phyloP scores from a whole-genome alignment of 2,113 vertebrate genomes.

The Ivindomyrus marchei region DNA sequence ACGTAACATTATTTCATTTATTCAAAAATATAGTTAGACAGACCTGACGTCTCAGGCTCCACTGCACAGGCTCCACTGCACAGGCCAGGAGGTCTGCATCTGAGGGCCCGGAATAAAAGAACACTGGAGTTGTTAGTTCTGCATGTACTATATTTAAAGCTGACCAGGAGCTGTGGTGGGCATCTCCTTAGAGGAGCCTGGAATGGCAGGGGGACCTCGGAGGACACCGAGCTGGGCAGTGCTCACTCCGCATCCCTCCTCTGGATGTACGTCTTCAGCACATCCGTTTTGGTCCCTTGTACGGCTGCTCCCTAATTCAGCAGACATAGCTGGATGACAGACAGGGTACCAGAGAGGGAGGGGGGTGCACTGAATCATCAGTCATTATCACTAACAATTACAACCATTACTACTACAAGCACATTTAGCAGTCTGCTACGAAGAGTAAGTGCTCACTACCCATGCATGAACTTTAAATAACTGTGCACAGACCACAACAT shows the following conservation, averaged over 20 bases:
- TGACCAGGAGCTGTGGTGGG: neutral
- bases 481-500: too few relatives aligned
- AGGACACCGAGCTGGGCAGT: neutral
- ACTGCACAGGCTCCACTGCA: too few relatives aligned
- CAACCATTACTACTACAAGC: too few relatives aligned
- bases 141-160: neutral
- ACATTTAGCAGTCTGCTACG: too few relatives aligned
- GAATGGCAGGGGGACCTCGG: neutral
- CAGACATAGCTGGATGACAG: neutral
- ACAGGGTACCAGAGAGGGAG: neutral
- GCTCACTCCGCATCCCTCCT: neutral
- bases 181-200: neutral
- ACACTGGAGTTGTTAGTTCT: neutral
- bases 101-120: neutral
- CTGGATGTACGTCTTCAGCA: neutral
- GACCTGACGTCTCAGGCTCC: neutral
- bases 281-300: neutral
- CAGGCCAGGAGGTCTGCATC: neutral
- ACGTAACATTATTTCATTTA: neutral
- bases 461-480: too few relatives aligned
- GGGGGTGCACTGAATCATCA: neutral
- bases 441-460: too few relatives aligned
- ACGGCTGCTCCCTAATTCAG: neutral
- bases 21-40: neutral
- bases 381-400: too few relatives aligned